A percentile compares a stretch with the other conserved stretches of the same genome.
Evolutionary conservation across 2,797 vertebrate genomes (phyloP).

Genomic region (Neoniphon sammara): DNA sequence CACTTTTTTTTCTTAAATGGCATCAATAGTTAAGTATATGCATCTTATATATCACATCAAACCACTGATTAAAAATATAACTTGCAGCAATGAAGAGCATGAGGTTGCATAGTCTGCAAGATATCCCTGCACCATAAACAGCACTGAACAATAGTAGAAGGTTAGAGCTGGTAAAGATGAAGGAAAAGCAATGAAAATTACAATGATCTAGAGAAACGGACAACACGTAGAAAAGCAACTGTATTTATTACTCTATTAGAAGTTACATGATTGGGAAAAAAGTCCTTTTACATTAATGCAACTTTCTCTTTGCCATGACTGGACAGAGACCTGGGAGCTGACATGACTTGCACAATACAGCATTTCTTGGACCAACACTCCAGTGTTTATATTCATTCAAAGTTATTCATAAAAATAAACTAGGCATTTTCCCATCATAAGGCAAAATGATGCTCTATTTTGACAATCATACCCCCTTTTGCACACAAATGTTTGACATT

Average conservation of each 20-base stretch:
- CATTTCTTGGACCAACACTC: slow-evolving; percentile 31
- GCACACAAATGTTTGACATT: slow-evolving; percentile 42
- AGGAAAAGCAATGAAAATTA: background rate
- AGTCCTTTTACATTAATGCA: slow-evolving; percentile 71
- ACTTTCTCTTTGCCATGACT: slow-evolving; percentile 37
- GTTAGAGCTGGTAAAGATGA: background rate
- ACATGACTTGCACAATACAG: slow-evolving; percentile 35
- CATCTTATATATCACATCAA: background rate
- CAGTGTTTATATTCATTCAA: slow-evolving; percentile 14
- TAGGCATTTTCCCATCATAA: slow-evolving; percentile 44
- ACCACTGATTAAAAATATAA: no score
- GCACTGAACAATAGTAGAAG: background rate
- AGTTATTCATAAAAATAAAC: slow-evolving; percentile 26
- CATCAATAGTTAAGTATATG: background rate
- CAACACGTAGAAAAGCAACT: slow-evolving; percentile 68
- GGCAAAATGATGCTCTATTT: slow-evolving; percentile 44
- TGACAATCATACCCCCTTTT: slow-evolving; percentile 28
- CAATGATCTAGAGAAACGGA: slow-evolving; percentile 9
- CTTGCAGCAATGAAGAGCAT: background rate
- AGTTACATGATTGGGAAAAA: slow-evolving; percentile 76
- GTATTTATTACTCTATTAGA: slow-evolving; percentile 79
- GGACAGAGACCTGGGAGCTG: slow-evolving; percentile 40
- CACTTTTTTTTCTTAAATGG: slow-evolving; percentile 23
- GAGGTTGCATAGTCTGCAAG: background rate
- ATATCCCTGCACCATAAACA: background rate